Conservation (phyloP, 2,113 vertebrate genomes). For the Nerophis ophidion region DNA sequence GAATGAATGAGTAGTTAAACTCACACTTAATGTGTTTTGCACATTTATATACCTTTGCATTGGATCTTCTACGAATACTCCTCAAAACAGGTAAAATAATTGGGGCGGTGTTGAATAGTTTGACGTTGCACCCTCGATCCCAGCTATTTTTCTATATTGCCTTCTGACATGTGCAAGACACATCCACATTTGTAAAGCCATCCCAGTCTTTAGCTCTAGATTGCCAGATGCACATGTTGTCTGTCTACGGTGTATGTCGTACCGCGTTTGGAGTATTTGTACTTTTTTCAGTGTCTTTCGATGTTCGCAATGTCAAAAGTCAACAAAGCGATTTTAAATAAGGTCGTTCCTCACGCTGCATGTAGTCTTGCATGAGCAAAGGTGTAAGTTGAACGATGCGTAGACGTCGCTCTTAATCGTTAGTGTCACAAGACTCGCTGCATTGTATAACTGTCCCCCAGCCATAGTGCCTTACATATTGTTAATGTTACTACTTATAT, state of each 20-base stretch:
- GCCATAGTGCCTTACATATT: slow-evolving; percentile 99
- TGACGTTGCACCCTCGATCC: slow-evolving; percentile 80
- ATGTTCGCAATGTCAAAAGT: slow-evolving; percentile 80
- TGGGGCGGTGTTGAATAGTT: slow-evolving; percentile 76
- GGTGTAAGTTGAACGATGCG: slow-evolving; percentile 78
- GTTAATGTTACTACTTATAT: slow-evolving; percentile 98
- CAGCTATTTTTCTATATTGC: slow-evolving; percentile 99
- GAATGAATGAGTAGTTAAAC: slow-evolving; percentile 71
- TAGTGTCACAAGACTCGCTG: slow-evolving; percentile 91
- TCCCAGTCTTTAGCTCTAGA: slow-evolving; percentile 91
- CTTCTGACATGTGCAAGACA: slow-evolving; percentile 99
- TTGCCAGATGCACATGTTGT: slow-evolving; percentile 88
- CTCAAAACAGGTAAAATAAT: slow-evolving; percentile 94
- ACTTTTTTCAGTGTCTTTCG: slow-evolving; percentile 83
- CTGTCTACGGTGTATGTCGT: slow-evolving; percentile 85
- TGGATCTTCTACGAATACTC: slow-evolving; percentile 93
- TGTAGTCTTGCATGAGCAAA: slow-evolving; percentile 99
- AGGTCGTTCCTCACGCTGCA: slow-evolving; percentile 94
- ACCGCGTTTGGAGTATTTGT: slow-evolving; percentile 83
- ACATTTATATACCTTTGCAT: slow-evolving; percentile 99
- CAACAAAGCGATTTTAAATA: slow-evolving; percentile 79
- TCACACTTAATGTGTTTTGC: slow-evolving; percentile 99
- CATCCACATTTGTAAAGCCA: slow-evolving; percentile 96
- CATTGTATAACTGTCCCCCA: slow-evolving; percentile 95
- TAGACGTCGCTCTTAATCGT: slow-evolving; percentile 93